A percentile compares a stretch with the other conserved stretches of the same genome.
These are phyloP conservation scores for Pseudorhombus dupliciocellatus DNA, from an alignment of 2,113 vertebrate species.

Conservation along the genomic window DNA sequence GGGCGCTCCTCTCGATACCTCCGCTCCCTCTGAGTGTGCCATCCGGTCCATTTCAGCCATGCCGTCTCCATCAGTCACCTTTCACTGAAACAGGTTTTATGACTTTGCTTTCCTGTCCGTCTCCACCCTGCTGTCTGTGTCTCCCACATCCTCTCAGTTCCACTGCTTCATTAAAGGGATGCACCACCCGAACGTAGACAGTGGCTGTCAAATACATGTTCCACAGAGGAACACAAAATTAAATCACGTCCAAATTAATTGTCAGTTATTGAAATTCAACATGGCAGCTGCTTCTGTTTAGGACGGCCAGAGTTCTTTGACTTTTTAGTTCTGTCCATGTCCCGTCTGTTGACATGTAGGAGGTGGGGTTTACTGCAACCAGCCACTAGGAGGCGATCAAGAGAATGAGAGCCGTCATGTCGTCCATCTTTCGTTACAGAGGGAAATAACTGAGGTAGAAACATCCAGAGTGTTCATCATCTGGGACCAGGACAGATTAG, in stretches of 20 bases:
- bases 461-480: too few species aligned
- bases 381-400: too few species aligned
- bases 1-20: slow-evolving; percentile 2
- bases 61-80: slow-evolving; percentile 40
- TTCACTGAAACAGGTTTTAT: slow-evolving; percentile 35
- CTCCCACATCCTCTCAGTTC: slow-evolving; percentile 26
- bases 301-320: background rate
- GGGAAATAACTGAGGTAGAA: too few species aligned
- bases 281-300: background rate
- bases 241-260: background rate
- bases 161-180: background rate
- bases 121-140: background rate
- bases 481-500: too few species aligned
- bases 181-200: background rate
- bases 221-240: background rate
- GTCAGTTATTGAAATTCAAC: background rate
- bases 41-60: slow-evolving; percentile 22
- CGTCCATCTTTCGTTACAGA: too few species aligned
- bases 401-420: too few species aligned
- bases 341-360: too few species aligned
- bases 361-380: too few species aligned
- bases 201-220: too few species aligned
- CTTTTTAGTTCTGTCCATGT: background rate
- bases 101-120: slow-evolving; percentile 13
- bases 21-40: background rate